A percentile compares a stretch with the other conserved stretches of the same genome.
Conservation (phyloP, 2,888 invertebrate genomes). For the Notodonta dromedarius region DNA sequence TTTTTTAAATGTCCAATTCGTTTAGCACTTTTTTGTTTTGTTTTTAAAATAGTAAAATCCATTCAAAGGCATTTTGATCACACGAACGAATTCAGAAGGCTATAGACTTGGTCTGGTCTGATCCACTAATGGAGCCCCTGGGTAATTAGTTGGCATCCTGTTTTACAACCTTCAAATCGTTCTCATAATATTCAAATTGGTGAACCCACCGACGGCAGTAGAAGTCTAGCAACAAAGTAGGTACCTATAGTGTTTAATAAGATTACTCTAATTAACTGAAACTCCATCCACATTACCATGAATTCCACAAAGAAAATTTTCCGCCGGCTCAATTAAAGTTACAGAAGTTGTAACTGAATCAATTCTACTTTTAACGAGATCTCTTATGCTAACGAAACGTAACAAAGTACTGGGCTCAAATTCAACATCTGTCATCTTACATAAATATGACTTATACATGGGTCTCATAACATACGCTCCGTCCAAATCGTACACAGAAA, state of each 20-base stretch:
- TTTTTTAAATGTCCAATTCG: not conserved
- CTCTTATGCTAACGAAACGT: conserved; percentile 36
- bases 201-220: no score
- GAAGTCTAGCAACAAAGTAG: no score
- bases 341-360: conserved; percentile 12
- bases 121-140: not conserved
- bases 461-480: conserved; percentile 33
- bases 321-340: no score
- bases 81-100: not conserved
- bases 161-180: not conserved
- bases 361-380: conserved; percentile 26
- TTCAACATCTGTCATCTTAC: conserved; percentile 48
- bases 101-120: not conserved
- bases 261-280: not conserved
- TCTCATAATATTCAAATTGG: no score
- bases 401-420: conserved; percentile 34
- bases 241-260: not conserved
- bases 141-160: no score
- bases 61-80: not conserved
- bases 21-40: not conserved
- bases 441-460: conserved; percentile 39
- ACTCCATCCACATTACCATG: not conserved
- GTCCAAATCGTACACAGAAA: conserved; percentile 9
- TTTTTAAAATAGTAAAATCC: not conserved
- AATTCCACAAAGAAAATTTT: no score